Evolutionary conservation across 1,140 invertebrate species (phyloP), one percentile per base, ranked within the genome.

Genomic region (Steinernema feltiae): DNA sequence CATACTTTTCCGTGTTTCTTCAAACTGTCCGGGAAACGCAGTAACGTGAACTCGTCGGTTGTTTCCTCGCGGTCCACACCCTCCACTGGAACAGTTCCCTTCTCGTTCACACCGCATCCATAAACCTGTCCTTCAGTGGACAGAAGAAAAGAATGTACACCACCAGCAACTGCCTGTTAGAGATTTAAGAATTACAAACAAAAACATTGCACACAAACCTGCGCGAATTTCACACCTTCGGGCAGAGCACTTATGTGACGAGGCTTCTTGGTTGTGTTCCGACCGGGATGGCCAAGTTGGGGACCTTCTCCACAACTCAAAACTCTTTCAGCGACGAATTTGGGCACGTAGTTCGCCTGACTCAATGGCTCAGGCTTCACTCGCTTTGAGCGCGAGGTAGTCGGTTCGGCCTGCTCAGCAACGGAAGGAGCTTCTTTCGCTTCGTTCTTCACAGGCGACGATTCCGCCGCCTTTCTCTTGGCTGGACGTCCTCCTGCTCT

Each of bases 21-120:
- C 46, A 84, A 75, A 30, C 82, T 79, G 17, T 79, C 69, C 0
- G 80, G 48, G 69, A 84, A 81, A 30, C 71, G 32, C 46, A 84
- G 79, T 31, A 76, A 74, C 18, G 75, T 78, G 72, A 84, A 84
- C 71, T 81, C 80, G 69, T 84, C 81, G 30, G 81, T 85, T 32
- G 69, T 81, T 27, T 75, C 84, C 75, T 86, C 84, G 1, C 48
- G 21, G 69, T 84, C 84, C 21, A 85, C 79, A 48, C 78, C 84
- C 69, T 81, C 73, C 0, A 83, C 83, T 21, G 84, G 84, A 27
- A 85, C 84, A 18, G 84, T 85, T 2, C 84, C 84, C 69, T 86
- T 86, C 53, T 85, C 84, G 73, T 85, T 85, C 21, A 84, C 79
- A 30, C 84, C 84, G 74, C 84, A 85, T 27, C 75, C 74, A 69